Evolutionary conservation across 2,888 invertebrate genomes (phyloP).

Genomic region (Oeneis ivallda): DNA sequence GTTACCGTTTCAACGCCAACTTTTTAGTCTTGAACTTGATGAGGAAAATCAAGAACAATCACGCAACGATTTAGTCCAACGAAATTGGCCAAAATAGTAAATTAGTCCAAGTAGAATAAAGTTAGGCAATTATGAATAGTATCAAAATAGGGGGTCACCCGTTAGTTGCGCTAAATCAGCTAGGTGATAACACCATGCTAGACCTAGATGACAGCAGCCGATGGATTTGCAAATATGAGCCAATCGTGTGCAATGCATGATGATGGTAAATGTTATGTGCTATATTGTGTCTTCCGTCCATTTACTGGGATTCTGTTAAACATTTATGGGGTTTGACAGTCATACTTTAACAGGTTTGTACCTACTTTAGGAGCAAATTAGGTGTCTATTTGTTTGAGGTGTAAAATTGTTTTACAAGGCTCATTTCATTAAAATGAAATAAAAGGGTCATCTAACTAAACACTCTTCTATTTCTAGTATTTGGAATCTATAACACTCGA

Average conservation of each 20-base stretch:
- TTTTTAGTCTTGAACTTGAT: neutral
- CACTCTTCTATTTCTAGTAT: conserved; percentile 27
- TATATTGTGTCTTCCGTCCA: conserved; percentile 56
- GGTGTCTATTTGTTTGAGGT: conserved; percentile 20
- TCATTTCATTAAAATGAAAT: conserved; percentile 22
- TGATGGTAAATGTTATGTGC: conserved; percentile 73
- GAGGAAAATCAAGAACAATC: neutral
- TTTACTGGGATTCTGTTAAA: conserved; percentile 29
- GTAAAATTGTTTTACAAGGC: conserved; percentile 25
- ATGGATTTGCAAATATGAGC: conserved; percentile 68
- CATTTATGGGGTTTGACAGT: conserved; percentile 22
- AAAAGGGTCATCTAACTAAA: conserved; percentile 27
- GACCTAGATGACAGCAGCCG: conserved; percentile 72
- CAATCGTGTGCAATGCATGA: conserved; percentile 78
- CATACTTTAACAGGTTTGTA: conserved; percentile 24
- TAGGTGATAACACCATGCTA: conserved; percentile 78
- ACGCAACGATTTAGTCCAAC: too few relatives aligned
- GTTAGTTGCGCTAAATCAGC: conserved; percentile 70
- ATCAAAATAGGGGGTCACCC: conserved; percentile 64
- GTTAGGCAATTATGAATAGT: conserved; percentile 46
- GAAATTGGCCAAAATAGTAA: neutral
- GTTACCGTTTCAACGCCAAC: conserved; percentile 56
- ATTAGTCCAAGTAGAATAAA: conserved; percentile 4
- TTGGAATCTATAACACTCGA: conserved; percentile 20
- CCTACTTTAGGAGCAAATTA: conserved; percentile 23